Evolutionary conservation across 2,888 invertebrate genomes (phyloP), one percentile per base, ranked within the genome.

Genomic region (Tipula confusa): DNA sequence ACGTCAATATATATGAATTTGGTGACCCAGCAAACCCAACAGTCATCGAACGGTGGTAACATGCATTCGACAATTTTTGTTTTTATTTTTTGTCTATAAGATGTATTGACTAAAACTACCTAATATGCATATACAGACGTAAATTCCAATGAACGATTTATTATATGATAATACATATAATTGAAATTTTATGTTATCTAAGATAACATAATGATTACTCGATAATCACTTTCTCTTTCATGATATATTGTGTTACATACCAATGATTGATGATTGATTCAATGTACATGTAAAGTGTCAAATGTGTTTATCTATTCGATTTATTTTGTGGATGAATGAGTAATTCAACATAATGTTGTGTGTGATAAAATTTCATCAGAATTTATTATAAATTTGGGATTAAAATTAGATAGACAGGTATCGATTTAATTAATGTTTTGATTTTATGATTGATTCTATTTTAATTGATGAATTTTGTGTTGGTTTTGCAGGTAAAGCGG

Each of bases 231-330:
- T 64, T 64, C 64, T 64, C 9, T 64, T n/a, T 3, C 7, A 43
- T 15, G n/a, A n/a, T 64, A 9, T 64, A 18, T 7, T 24, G 64
- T 64, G 3, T 9, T 64, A 0, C 9, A 24, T 64, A 24, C 11
- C 64, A 64, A 64, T 64, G 64, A 64, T 64, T 64, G 64, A 64
- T 64, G 64, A 24, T 64, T 64, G 64, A 64, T 24, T 64, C 64
- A 64, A 24, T 64, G 64, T 64, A 64, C 64, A 11, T 24, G 43
- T 15, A 15, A 43, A 6, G 64, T 64, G 64, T 64, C 64, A 64
- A 64, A 64, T 64, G 9, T 24, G 9, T 38, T 64, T 24, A 43
- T 36, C 7, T 43, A 15, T 15, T 43, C 3, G 43, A 4, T 43
- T 43, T 43, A n/a, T n/a, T n/a, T n/a, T n/a, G n/a, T 18, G 64